These are phyloP conservation scores for Trissoscelio sp. DNA, from an alignment of 2,888 invertebrate genomes.

Conservation along the genomic window DNA sequence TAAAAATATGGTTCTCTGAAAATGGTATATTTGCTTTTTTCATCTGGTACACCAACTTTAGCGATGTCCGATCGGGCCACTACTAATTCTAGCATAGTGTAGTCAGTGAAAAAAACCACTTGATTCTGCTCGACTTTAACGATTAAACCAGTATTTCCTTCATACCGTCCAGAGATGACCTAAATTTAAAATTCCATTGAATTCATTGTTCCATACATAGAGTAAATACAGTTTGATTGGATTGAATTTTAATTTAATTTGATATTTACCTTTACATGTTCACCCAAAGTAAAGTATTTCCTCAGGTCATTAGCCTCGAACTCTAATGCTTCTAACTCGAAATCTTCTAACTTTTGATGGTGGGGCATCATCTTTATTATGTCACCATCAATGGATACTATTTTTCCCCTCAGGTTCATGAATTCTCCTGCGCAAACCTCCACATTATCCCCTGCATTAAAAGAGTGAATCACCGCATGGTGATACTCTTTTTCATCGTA, in stretches of 20 bases:
- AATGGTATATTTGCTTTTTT: slow-evolving; percentile 88
- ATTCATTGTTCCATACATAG: too few species aligned
- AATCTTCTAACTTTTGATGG: slow-evolving; percentile 95
- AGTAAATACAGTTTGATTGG: too few species aligned
- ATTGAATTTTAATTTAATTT: too few species aligned
- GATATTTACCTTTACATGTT: slow-evolving; percentile 94
- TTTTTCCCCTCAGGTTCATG: slow-evolving; percentile 97
- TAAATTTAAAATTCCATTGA: too few species aligned
- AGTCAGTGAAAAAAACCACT: slow-evolving; percentile 88
- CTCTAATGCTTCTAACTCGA: too few species aligned
- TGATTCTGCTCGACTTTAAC: slow-evolving; percentile 84
- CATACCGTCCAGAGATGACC: slow-evolving; percentile 87
- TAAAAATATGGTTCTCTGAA: slow-evolving; percentile 89
- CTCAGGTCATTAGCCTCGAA: slow-evolving; percentile 96
- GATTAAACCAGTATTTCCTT: slow-evolving; percentile 98
- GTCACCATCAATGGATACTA: slow-evolving; percentile 97
- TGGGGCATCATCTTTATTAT: slow-evolving; percentile 99
- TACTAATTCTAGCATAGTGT: slow-evolving; percentile 99
- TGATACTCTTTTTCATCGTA: too few species aligned
- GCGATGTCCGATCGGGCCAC: slow-evolving; percentile 95
- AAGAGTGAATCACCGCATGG: slow-evolving; percentile 90
- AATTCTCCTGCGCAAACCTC: slow-evolving; percentile 99
- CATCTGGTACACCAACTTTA: slow-evolving; percentile 88
- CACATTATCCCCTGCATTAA: slow-evolving; percentile 98
- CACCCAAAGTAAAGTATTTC: slow-evolving; percentile 98